Evolutionary conservation across 2,888 invertebrate genomes (phyloP).

Genomic region (Beris chalybata): DNA sequence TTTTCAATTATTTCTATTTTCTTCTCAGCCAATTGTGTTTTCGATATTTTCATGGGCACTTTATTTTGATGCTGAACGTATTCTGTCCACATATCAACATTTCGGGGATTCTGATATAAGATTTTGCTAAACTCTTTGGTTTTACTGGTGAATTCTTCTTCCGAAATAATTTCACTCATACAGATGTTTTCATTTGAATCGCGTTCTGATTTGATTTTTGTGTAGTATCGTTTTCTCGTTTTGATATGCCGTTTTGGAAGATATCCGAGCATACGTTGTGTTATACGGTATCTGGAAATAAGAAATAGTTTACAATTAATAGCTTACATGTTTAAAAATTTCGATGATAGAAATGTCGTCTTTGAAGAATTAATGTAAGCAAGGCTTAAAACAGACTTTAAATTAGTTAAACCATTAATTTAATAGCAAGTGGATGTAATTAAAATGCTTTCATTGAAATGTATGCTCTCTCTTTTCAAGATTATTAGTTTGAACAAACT

Average conservation of each 20-base stretch:
- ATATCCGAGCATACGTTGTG: conserved; percentile 14
- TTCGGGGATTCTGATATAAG: conserved; percentile 58
- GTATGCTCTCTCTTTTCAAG: too few relatives aligned
- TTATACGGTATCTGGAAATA: conserved; percentile 31
- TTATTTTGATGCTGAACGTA: conserved; percentile 63
- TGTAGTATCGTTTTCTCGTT: conserved; percentile 41
- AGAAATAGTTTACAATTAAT: not conserved
- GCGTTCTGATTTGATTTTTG: conserved; percentile 46
- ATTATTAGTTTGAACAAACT: too few relatives aligned
- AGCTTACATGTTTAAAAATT: too few relatives aligned
- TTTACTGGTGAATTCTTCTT: conserved; percentile 58
- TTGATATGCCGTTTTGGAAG: not conserved
- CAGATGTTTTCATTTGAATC: conserved; percentile 41
- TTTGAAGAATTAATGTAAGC: too few relatives aligned
- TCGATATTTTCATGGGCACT: conserved; percentile 48
- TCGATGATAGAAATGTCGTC: too few relatives aligned
- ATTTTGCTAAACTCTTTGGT: conserved; percentile 61
- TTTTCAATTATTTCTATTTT: conserved; percentile 66
- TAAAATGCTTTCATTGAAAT: too few relatives aligned
- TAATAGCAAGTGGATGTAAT: too few relatives aligned
- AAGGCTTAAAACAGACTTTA: too few relatives aligned
- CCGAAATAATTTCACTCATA: conserved; percentile 41
- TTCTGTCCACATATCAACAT: conserved; percentile 63
- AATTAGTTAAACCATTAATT: too few relatives aligned
- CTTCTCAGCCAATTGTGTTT: conserved; percentile 56